phyloP scores from a whole-genome alignment of 1,140 invertebrate genomes.

The Dufourea novaeangliae region DNA sequence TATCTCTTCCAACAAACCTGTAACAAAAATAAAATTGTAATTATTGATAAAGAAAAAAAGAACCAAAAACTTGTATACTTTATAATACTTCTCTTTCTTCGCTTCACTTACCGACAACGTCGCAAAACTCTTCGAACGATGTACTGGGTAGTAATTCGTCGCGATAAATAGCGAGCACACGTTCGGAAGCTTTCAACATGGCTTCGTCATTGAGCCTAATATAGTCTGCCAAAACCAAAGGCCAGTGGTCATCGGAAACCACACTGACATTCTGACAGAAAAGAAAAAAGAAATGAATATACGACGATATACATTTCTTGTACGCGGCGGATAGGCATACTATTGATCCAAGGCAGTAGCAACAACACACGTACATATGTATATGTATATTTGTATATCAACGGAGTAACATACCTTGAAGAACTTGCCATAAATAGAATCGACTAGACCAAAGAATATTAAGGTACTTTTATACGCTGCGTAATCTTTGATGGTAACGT shows the following conservation, averaged over 20 bases:
- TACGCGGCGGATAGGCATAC: background rate
- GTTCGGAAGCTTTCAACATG: conserved; percentile 93
- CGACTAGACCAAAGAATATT: conserved; percentile 91
- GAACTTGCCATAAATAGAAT: conserved; percentile 88
- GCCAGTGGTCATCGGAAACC: conserved; percentile 92
- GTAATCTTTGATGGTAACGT: conserved; percentile 87
- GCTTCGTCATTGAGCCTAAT: conserved; percentile 96
- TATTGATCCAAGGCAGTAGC: background rate
- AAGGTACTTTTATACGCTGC: conserved; percentile 92
- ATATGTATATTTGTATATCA: too few relatives aligned
- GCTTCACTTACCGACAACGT: conserved; percentile 88
- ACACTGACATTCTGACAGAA: conserved; percentile 88
- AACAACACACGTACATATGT: too few relatives aligned
- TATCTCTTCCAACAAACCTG: conserved; percentile 86
- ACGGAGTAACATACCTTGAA: conserved; percentile 84
- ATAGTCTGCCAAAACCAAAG: conserved; percentile 93
- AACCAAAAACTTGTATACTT: too few relatives aligned
- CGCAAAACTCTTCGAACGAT: conserved; percentile 94
- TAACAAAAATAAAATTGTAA: conserved; percentile 58
- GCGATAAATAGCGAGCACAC: conserved; percentile 90
- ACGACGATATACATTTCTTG: background rate
- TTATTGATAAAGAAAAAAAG: too few relatives aligned
- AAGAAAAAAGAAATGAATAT: background rate
- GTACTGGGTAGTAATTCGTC: conserved; percentile 95
- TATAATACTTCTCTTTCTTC: background rate